These are phyloP conservation scores for Botia kubotai DNA, from an alignment of 2,797 vertebrate species.

Conservation along the genomic window DNA sequence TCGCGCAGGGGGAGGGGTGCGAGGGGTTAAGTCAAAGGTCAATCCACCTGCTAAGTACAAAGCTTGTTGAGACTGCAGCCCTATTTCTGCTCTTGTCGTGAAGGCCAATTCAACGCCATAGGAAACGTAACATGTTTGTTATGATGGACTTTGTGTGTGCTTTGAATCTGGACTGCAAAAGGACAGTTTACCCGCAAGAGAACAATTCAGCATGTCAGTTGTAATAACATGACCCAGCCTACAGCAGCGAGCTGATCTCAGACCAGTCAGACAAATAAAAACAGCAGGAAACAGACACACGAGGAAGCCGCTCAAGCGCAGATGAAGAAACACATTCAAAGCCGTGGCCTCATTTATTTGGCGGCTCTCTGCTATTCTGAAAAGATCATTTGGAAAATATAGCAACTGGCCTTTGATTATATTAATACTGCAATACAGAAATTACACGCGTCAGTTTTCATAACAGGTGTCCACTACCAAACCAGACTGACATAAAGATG, in stretches of 20 bases:
- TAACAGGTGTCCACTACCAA: too few relatives aligned
- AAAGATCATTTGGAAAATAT: background rate
- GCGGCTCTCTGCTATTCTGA: conserved; percentile 9
- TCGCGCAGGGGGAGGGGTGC: conserved; percentile 1
- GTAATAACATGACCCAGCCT: conserved; percentile 54
- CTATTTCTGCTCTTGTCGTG: conserved; percentile 42
- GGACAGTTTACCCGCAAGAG: conserved; percentile 49
- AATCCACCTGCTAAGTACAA: conserved; percentile 71
- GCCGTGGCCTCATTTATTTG: conserved; percentile 18
- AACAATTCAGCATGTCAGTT: conserved; percentile 50
- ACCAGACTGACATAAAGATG: too few relatives aligned
- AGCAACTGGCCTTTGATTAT: background rate
- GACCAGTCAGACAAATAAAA: conserved; percentile 52
- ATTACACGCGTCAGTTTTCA: background rate
- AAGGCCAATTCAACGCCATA: background rate
- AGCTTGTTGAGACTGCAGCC: conserved; percentile 47
- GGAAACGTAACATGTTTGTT: conserved; percentile 63
- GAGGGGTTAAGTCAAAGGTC: conserved; percentile 61
- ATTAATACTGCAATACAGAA: background rate
- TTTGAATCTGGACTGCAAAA: conserved; percentile 55
- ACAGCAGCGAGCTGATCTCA: conserved; percentile 43
- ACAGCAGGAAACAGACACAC: conserved; percentile 46
- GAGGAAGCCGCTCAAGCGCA: conserved; percentile 34
- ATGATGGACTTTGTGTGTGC: conserved; percentile 51
- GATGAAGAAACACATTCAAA: conserved; percentile 37